Base-by-base conservation (phyloP, 2,888 invertebrate species). In the Esperia sulphurella region DNA sequence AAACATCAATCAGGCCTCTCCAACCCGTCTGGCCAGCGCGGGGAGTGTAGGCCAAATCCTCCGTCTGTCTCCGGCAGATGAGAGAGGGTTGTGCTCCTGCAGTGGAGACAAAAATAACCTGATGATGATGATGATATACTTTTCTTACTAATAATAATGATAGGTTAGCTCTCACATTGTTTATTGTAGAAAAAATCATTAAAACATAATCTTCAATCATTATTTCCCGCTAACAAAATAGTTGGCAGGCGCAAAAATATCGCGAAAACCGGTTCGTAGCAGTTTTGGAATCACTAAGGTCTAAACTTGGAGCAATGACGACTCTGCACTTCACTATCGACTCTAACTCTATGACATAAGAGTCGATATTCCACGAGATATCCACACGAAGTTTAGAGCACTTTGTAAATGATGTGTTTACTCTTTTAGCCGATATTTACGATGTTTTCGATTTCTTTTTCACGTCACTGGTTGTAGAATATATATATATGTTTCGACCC, bases 351-450 rank as follows among this genome's bases (percentile, higher is more conserved):
- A n/a, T 10, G n/a, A 10, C 6, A 3, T 35, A 35, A 35, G 35
- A 35, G n/a, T 35, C n/a, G 5, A n/a, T n/a, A 2, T 35, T 35
- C 35, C 8, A n/a, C n/a, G 5, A 31, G 31, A 10, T 3, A 3
- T n/a, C 10, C n/a, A 8, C 14, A 10, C 10, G 31, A 29, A 46
- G 38, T 54, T 48, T 49, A 54, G 47, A 49, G 47, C 46, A 48
- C 48, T 54, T 42, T 48, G 14, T 10, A 45, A 48, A 42, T 45
- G 45, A 42, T 48, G 45, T 40, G 52, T 49, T 54, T 50, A 48
- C 43, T 51, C 50, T 50, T 56, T 54, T 51, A 53, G 52, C 44
- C 33, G 46, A 51, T 54, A 51, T 57, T 57, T 57, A 57, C 53
- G 57, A 54, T 54, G 54, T 54, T 54, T 52, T 35, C 35, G 35